Evolutionary conservation across 2,797 vertebrate species (phyloP).

Genomic region (Takifugu rubripes): DNA sequence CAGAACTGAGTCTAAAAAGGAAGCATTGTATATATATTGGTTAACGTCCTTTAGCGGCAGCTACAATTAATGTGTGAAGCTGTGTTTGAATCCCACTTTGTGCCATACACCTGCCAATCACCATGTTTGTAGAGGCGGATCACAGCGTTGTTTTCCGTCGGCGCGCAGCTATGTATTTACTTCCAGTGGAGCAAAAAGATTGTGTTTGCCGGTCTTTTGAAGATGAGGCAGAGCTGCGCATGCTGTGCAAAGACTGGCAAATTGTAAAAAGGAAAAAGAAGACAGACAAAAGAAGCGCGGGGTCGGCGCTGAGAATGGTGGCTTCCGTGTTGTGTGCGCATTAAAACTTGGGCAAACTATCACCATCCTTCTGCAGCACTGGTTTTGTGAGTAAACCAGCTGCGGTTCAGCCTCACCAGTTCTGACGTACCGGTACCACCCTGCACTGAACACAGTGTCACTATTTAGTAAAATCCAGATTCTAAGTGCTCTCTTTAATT

Average conservation of each 20-base stretch:
- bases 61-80: constrained; percentile 70
- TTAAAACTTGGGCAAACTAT: constrained; percentile 27
- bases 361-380: constrained; percentile 16
- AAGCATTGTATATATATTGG: constrained; percentile 80
- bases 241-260: constrained; percentile 61
- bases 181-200: constrained; percentile 41
- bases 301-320: constrained; percentile 37
- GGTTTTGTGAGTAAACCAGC: constrained; percentile 2
- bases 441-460: too few species aligned
- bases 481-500: constrained; percentile 38
- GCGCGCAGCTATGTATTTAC: constrained; percentile 63
- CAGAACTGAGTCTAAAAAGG: constrained; percentile 76
- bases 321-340: constrained; percentile 11
- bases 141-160: constrained; percentile 66
- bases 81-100: constrained; percentile 59
- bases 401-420: background rate
- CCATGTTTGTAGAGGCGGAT: constrained; percentile 64
- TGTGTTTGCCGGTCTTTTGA: constrained; percentile 69
- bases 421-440: too few species aligned
- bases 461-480: too few species aligned
- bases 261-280: constrained; percentile 53
- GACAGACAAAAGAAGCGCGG: constrained; percentile 10
- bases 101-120: constrained; percentile 72
- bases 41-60: constrained; percentile 73
- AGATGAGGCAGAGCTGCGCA: constrained; percentile 51